Percentiles rank a stretch among this genome's conserved stretches.
phyloP scores from a whole-genome alignment of 2,888 invertebrate genomes.

The Drosophila stalkeri region DNA sequence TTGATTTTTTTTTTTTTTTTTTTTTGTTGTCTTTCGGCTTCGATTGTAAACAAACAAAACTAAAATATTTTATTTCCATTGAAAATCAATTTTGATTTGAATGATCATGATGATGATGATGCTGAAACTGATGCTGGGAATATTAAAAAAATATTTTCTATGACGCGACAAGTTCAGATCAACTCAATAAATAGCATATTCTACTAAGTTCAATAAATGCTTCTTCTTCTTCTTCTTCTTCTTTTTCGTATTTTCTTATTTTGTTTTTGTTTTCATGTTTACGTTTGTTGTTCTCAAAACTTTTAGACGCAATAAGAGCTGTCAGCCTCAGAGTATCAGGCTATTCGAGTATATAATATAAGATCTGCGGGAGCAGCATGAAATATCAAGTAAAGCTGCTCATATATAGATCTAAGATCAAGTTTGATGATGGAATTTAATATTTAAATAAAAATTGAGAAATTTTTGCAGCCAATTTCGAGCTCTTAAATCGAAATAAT shows the following conservation, averaged over 20 bases:
- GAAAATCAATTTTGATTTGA: background rate
- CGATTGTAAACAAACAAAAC: conserved; percentile 32
- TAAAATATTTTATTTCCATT: background rate
- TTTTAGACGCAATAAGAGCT: background rate
- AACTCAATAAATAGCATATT: conserved; percentile 5
- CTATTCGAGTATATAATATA: background rate
- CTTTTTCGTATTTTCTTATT: conserved; percentile 14
- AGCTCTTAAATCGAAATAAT: too few relatives aligned
- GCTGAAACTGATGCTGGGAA: conserved; percentile 18
- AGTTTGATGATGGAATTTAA: background rate
- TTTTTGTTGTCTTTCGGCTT: conserved; percentile 1
- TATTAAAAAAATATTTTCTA: background rate
- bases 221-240: background rate
- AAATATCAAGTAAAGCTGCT: too few relatives aligned
- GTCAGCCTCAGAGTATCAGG: background rate
- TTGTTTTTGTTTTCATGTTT: conserved; percentile 41
- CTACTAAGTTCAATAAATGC: background rate
- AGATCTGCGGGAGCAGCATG: background rate
- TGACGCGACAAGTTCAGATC: conserved; percentile 1
- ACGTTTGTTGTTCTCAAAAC: conserved; percentile 21
- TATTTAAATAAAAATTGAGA: too few relatives aligned
- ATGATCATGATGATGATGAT: conserved; percentile 24
- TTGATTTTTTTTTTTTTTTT: conserved; percentile 6
- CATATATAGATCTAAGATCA: too few relatives aligned
- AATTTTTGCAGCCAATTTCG: too few relatives aligned